Conservation (phyloP, 2,888 invertebrate species). For the Lasioglossum oenotherae region DNA sequence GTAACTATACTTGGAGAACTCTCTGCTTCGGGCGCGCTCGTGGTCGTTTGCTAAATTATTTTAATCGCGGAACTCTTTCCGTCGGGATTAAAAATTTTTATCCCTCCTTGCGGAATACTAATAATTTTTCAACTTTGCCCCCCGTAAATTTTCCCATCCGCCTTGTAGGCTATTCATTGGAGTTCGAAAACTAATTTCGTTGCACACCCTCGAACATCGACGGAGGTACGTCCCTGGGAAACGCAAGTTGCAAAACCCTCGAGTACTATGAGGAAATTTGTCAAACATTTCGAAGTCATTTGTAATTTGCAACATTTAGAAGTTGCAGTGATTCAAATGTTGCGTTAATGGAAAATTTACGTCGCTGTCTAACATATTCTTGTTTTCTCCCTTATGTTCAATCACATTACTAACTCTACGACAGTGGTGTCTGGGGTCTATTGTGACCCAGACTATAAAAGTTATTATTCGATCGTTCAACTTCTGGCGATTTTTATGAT, state of each 20-base stretch:
- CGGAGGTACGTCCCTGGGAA: not conserved
- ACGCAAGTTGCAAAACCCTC: not conserved
- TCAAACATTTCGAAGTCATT: not conserved
- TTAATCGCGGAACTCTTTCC: constrained; percentile 6
- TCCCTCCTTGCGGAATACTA: constrained; percentile 6
- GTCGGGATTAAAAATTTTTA: not conserved
- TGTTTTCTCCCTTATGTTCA: too few species aligned
- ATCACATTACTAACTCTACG: too few species aligned
- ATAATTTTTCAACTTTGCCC: constrained; percentile 2
- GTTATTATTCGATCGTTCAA: too few species aligned
- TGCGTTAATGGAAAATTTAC: not conserved
- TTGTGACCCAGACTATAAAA: too few species aligned
- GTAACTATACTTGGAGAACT: constrained; percentile 2
- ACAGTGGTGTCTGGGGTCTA: too few species aligned
- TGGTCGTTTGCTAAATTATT: not conserved
- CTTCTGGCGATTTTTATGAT: too few species aligned
- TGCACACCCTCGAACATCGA: not conserved
- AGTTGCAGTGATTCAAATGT: not conserved
- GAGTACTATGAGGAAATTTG: not conserved
- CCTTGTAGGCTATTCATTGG: not conserved
- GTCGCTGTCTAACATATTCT: too few species aligned
- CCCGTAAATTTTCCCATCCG: not conserved
- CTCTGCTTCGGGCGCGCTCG: not conserved
- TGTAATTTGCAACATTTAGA: not conserved
- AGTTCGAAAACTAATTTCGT: constrained; percentile 6